Evolutionary conservation across 2,888 invertebrate species (phyloP), one percentile per base, ranked within the genome.

Genomic region (Axea sp.): DNA sequence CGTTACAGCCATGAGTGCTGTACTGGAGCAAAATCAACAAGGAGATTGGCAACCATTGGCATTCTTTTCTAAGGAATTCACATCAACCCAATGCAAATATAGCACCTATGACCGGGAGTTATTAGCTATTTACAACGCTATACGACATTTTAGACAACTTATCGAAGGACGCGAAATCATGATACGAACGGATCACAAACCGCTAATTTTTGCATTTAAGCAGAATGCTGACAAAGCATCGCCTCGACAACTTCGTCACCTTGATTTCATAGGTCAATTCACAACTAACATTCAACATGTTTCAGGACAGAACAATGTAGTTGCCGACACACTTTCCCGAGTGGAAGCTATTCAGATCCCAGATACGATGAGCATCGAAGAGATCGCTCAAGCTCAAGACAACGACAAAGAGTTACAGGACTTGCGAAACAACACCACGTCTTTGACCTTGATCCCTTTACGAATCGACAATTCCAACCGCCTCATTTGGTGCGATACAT

Each of bases 141-240:
- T 28, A 1, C 8, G 6, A 9, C 28, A 28, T 28, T 28, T 28
- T 9, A 28, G 28, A 28, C 6, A 28, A 1, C 2, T 28, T 8
- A 28, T 28, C 1, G 28, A 28, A 9, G 28, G 5, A 24, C 3
- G 7, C 3, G 1, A 3, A 3, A 6, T 3, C 7, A 24, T 7
- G 5, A 59, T 72, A 7, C 17, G 8, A 0, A 73, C 73, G 2
- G 41, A 47, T 24, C 12, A 84, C 81, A 9, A 74, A 64, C 41
- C 62, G 0, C 14, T 62, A 0, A 39, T 14, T 11, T 39, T 30
- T 24, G 17, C 45, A 0, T 47, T 47, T 8, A 24, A 24, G 7
- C 14, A 17, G 11, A 30, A 47, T 11, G 12, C 11, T 1, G 77
- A 79, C 74, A 28, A 28, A 28, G 2, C 4, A 8, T 33, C 33